These are phyloP conservation scores for Peromyscus eremicus DNA, from an alignment of 2,797 vertebrate species.

Conservation along the genomic window DNA sequence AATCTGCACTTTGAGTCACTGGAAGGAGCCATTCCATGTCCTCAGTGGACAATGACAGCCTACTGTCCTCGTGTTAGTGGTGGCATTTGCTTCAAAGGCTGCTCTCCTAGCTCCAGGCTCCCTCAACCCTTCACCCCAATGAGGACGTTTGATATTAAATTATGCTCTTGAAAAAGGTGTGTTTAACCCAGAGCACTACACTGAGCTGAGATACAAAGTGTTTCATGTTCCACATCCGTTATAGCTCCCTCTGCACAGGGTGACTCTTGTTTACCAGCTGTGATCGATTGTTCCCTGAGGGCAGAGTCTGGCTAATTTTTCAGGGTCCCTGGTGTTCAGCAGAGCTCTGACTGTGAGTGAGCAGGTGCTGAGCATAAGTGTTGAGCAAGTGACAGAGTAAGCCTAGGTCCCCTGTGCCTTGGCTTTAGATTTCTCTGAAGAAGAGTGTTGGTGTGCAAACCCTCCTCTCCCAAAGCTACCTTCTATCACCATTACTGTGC, in stretches of 20 bases:
- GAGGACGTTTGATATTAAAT: not conserved
- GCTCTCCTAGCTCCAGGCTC: not conserved
- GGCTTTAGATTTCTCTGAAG: not conserved
- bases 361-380: not conserved
- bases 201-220: not conserved
- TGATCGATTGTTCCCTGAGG: not conserved
- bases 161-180: slow-evolving; percentile 18
- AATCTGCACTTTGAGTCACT: not conserved
- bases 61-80: not conserved
- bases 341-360: slow-evolving; percentile 29
- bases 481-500: not conserved
- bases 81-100: slow-evolving; percentile 28
- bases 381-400: not conserved
- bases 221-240: not conserved
- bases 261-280: not conserved
- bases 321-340: not conserved
- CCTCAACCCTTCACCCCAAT: not conserved
- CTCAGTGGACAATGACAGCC: not conserved
- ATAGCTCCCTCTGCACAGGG: not conserved
- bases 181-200: not conserved
- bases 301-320: slow-evolving; percentile 14
- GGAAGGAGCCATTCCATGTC: not conserved
- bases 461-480: not conserved
- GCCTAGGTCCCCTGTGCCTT: not conserved
- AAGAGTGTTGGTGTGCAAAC: not conserved